Percentiles rank a stretch among this genome's conserved stretches.
These are phyloP conservation scores for Eumaeus atala DNA, from an alignment of 1,140 invertebrate species.

Conservation along the genomic window DNA sequence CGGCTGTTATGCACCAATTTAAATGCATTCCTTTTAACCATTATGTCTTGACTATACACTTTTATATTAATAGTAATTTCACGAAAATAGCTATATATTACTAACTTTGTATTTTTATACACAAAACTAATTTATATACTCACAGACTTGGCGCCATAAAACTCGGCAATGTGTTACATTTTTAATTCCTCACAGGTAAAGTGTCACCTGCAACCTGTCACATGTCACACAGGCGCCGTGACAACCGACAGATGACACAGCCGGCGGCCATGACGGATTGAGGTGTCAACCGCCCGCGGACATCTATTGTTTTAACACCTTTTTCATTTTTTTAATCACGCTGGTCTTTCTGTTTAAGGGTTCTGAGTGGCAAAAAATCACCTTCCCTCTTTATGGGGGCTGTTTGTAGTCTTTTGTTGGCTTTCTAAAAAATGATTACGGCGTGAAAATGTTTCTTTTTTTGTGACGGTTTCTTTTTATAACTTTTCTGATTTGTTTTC, in stretches of 20 bases:
- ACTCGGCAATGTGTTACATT: slow-evolving; percentile 20
- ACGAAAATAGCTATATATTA: too few relatives aligned
- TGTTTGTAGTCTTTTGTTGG: slow-evolving; percentile 9
- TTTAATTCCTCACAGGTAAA: slow-evolving; percentile 39
- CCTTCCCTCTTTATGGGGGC: slow-evolving; percentile 6
- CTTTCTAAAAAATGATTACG: slow-evolving; percentile 6
- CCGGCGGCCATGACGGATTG: slow-evolving; percentile 44
- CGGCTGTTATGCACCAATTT: too few relatives aligned
- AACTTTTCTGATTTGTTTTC: background rate
- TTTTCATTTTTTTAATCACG: slow-evolving; percentile 46
- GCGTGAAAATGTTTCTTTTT: slow-evolving; percentile 6
- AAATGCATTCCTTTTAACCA: too few relatives aligned
- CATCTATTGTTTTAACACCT: slow-evolving; percentile 43
- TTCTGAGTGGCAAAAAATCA: slow-evolving; percentile 14
- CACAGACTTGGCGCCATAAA: slow-evolving; percentile 5
- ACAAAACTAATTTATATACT: too few relatives aligned
- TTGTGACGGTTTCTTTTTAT: background rate
- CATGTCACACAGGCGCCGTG: slow-evolving; percentile 24
- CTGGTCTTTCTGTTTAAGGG: slow-evolving; percentile 19
- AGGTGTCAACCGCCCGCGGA: slow-evolving; percentile 41
- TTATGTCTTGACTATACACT: too few relatives aligned
- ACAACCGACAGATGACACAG: slow-evolving; percentile 28
- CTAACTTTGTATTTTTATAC: too few relatives aligned
- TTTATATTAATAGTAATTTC: too few relatives aligned
- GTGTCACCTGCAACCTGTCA: slow-evolving; percentile 38